Percentiles rank a stretch among this genome's conserved stretches.
phyloP scores from a whole-genome alignment of 2,113 vertebrate species.

The Poecile atricapillus region DNA sequence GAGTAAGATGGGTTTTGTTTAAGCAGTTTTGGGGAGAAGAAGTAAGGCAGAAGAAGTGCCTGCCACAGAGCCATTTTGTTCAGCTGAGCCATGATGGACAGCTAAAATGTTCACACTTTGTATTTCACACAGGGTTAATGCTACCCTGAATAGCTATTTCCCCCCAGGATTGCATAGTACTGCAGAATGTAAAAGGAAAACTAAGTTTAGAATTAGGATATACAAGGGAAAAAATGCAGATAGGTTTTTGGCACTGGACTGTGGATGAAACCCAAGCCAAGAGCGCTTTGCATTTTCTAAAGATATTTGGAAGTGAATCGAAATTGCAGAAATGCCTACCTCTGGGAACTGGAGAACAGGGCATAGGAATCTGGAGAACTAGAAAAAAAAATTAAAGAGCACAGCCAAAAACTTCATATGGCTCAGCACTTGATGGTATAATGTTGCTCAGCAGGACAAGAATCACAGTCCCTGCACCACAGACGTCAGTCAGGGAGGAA shows the following conservation, averaged over 20 bases:
- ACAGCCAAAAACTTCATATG: slow-evolving; percentile 53
- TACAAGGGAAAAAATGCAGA: slow-evolving; percentile 73
- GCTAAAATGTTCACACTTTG: slow-evolving; percentile 35
- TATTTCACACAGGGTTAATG: slow-evolving; percentile 38
- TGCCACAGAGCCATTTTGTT: slow-evolving; percentile 12
- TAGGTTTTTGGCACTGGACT: slow-evolving; percentile 65
- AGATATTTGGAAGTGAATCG: slow-evolving; percentile 72
- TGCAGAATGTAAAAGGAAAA: slow-evolving; percentile 66
- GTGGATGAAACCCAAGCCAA: slow-evolving; percentile 50
- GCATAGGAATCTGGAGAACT: slow-evolving; percentile 57
- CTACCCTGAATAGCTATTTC: slow-evolving; percentile 42
- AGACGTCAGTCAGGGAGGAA: neutral
- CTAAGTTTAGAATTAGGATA: slow-evolving; percentile 71
- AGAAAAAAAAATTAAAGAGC: neutral
- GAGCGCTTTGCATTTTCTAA: slow-evolving; percentile 70
- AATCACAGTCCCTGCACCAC: slow-evolving; percentile 9
- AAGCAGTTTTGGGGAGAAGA: neutral
- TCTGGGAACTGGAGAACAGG: slow-evolving; percentile 72
- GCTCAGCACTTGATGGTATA: slow-evolving; percentile 22
- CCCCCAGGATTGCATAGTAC: neutral
- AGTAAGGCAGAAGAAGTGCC: neutral
- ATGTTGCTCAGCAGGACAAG: slow-evolving; percentile 36
- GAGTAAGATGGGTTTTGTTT: neutral
- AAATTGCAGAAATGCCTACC: slow-evolving; percentile 80
- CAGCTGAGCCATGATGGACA: slow-evolving; percentile 1